Conservation (phyloP, 2,797 vertebrate genomes). For the Phalanger gymnotis region DNA sequence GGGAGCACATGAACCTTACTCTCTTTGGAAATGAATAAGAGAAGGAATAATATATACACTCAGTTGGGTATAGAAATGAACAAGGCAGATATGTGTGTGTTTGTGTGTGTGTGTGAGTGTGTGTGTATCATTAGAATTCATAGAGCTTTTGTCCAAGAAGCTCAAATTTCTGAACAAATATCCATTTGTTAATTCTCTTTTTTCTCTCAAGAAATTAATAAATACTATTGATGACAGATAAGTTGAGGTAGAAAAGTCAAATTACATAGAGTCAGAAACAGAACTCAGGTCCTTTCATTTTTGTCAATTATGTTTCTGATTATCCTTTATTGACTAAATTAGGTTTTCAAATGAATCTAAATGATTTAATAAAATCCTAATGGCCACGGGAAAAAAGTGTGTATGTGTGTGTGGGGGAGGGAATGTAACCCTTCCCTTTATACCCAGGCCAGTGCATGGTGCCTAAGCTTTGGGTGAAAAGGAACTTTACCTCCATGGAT, state of each 20-base stretch:
- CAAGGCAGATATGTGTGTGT: no score
- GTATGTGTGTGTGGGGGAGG: no score
- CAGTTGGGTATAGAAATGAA: no score
- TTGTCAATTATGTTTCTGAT: neutral
- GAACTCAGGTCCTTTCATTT: neutral
- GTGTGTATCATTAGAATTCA: neutral
- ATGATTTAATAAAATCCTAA: neutral
- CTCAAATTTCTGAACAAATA: neutral
- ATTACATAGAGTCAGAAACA: neutral
- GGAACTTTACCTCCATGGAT: neutral
- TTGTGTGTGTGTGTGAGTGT: no score
- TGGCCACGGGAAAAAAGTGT: no score
- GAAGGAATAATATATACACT: no score
- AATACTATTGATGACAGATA: neutral
- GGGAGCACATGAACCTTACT: no score
- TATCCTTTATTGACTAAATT: neutral
- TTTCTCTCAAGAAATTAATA: neutral
- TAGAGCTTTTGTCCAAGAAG: neutral
- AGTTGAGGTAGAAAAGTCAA: neutral
- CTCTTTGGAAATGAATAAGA: no score
- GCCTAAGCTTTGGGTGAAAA: neutral
- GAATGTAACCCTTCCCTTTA: neutral
- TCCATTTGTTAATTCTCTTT: neutral
- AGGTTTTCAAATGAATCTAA: neutral
- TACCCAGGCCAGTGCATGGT: neutral